phyloP scores from a whole-genome alignment of 2,888 invertebrate species.

The Drosophila nigricruria region DNA sequence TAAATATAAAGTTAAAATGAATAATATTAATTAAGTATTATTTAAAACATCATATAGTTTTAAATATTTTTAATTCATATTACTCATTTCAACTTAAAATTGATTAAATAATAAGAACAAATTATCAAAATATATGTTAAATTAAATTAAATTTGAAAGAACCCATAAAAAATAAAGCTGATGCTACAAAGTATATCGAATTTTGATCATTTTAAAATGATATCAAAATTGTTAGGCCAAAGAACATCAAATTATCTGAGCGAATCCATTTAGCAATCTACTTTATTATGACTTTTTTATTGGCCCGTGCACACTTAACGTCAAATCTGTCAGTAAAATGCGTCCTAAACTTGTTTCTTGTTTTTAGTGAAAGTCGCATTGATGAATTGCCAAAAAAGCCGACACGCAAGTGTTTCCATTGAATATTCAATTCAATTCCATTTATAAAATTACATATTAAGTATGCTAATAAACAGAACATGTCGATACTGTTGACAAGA shows the following conservation, averaged over 20 bases:
- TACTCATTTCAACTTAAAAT: neutral
- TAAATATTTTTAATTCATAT: neutral
- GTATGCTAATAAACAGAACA: slow-evolving; percentile 26
- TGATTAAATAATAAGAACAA: neutral
- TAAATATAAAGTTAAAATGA: too few species aligned
- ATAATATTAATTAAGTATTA: too few species aligned
- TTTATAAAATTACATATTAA: slow-evolving; percentile 29
- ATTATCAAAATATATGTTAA: neutral
- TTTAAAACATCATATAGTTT: too few species aligned
- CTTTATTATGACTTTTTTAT: slow-evolving; percentile 1
- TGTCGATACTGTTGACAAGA: slow-evolving; percentile 2
- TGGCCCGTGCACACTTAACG: neutral
- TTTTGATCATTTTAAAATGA: neutral
- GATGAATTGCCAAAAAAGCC: slow-evolving; percentile 26
- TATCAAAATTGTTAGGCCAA: neutral
- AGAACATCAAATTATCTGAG: neutral
- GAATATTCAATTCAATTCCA: slow-evolving; percentile 30
- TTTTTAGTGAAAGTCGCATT: slow-evolving; percentile 27
- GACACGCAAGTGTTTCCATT: slow-evolving; percentile 16
- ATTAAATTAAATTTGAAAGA: neutral
- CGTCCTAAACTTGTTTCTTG: slow-evolving; percentile 15
- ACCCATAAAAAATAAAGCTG: neutral
- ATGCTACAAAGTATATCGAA: neutral
- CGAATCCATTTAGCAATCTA: neutral
- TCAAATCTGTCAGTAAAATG: slow-evolving; percentile 2